phyloP scores from a whole-genome alignment of 1,140 invertebrate genomes.

The Archivesica marissinica region DNA sequence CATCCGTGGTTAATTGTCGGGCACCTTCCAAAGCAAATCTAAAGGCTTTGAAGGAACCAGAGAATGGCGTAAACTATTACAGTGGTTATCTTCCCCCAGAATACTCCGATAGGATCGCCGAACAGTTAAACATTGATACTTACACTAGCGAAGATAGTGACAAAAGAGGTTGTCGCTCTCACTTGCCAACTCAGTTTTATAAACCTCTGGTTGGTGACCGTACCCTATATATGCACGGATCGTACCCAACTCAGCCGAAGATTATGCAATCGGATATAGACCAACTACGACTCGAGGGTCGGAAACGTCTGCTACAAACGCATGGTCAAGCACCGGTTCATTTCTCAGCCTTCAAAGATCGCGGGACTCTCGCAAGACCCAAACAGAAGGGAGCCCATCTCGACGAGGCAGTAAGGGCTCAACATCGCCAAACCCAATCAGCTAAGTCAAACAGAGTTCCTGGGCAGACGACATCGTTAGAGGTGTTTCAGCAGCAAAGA shows the following conservation, averaged over 20 bases:
- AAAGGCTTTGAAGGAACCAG: background rate
- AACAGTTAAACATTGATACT: slow-evolving; percentile 21
- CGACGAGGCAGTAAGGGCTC: background rate
- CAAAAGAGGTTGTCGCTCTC: background rate
- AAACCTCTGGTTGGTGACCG: slow-evolving; percentile 54
- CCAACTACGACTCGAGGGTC: slow-evolving; percentile 31
- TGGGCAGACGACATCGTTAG: background rate
- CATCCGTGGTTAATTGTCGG: background rate
- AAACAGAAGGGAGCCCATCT: slow-evolving; percentile 4
- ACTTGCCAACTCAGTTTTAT: background rate
- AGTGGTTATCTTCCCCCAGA: slow-evolving; percentile 59
- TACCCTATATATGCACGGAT: slow-evolving; percentile 7
- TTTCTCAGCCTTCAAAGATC: slow-evolving; percentile 42
- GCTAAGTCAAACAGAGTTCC: background rate
- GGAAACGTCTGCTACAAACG: slow-evolving; percentile 17
- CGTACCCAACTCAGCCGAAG: slow-evolving; percentile 27
- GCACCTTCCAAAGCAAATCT: background rate
- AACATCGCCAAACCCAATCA: background rate
- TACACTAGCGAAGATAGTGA: background rate
- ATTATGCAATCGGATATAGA: slow-evolving; percentile 39
- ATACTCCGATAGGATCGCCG: slow-evolving; percentile 38
- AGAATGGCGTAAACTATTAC: slow-evolving; percentile 45
- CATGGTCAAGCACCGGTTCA: slow-evolving; percentile 38
- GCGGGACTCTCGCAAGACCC: background rate
- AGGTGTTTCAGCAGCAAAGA: slow-evolving; percentile 45